phyloP scores from a whole-genome alignment of 2,797 vertebrate species.

The Botia almorhae region DNA sequence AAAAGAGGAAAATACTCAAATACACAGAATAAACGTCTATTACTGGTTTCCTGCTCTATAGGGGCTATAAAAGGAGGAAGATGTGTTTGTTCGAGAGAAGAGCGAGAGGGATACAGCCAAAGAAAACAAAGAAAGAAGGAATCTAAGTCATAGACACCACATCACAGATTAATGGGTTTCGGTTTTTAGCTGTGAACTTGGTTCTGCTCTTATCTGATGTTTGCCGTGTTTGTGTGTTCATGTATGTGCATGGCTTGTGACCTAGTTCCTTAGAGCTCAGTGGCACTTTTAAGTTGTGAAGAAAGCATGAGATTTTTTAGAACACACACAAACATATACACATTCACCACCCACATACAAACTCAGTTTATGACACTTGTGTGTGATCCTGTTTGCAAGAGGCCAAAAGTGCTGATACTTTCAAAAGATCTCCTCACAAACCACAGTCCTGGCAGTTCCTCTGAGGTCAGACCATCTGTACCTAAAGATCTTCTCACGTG shows the following conservation, averaged over 20 bases:
- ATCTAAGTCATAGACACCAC: constrained; percentile 17
- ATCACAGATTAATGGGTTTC: constrained; percentile 23
- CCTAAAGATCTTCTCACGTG: not conserved
- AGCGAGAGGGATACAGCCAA: constrained; percentile 22
- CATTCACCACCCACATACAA: constrained; percentile 27
- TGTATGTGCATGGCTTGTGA: constrained; percentile 45
- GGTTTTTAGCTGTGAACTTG: constrained; percentile 37
- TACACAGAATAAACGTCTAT: constrained; percentile 42
- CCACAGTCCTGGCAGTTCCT: constrained; percentile 35
- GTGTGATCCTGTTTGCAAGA: constrained; percentile 53
- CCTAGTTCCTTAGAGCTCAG: constrained; percentile 60
- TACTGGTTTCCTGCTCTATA: not conserved
- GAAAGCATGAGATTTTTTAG: constrained; percentile 60
- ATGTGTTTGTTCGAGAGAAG: constrained; percentile 27
- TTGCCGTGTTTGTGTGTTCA: constrained; percentile 23
- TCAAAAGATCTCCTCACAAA: constrained; percentile 14
- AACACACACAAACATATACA: constrained; percentile 52
- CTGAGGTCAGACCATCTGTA: constrained; percentile 28
- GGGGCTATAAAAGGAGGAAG: constrained; percentile 44
- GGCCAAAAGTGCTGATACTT: constrained; percentile 1
- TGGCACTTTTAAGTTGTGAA: constrained; percentile 72
- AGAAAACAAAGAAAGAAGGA: constrained; percentile 44
- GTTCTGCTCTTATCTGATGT: constrained; percentile 41
- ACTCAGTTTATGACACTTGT: constrained; percentile 53
- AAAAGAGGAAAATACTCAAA: constrained; percentile 42